Evolutionary conservation across 2,888 invertebrate species (phyloP).

Genomic region (Dinocampus coccinellae): DNA sequence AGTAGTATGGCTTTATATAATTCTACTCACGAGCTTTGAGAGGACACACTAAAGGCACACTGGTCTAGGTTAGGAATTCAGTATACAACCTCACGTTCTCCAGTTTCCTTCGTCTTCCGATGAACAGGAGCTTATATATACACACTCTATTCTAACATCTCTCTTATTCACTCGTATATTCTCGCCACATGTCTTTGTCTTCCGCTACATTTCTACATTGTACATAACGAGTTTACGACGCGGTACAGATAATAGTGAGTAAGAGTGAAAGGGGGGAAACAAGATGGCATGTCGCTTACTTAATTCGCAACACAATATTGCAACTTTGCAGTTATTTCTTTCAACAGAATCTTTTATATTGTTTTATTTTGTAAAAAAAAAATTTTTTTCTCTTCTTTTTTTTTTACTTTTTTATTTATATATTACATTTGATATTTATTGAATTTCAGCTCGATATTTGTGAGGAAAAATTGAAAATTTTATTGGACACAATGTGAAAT

Average conservation of each 20-base stretch:
- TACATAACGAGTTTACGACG: constrained; percentile 30
- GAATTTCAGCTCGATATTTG: too few species aligned
- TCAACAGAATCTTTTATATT: too few species aligned
- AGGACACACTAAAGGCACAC: background rate
- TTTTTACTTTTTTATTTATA: background rate
- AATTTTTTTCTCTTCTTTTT: background rate
- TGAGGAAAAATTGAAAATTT: too few species aligned
- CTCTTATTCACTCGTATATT: background rate
- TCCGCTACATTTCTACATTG: background rate
- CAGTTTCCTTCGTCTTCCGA: background rate
- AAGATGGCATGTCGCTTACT: constrained; percentile 20
- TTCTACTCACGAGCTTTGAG: background rate
- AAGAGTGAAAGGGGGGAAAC: background rate
- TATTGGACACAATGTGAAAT: too few species aligned
- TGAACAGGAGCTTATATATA: background rate
- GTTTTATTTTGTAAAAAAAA: too few species aligned
- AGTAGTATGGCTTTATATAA: background rate
- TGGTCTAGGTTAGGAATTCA: constrained; percentile 4
- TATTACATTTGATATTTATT: too few species aligned
- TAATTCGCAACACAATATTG: constrained; percentile 34
- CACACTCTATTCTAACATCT: background rate
- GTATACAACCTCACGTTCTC: constrained; percentile 10
- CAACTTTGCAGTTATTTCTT: constrained; percentile 23
- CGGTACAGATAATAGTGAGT: background rate
- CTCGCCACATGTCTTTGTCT: background rate